A percentile compares a stretch with the other conserved stretches of the same genome.
phyloP scores from a whole-genome alignment of 1,140 invertebrate genomes.

The Listronotus oregonensis region DNA sequence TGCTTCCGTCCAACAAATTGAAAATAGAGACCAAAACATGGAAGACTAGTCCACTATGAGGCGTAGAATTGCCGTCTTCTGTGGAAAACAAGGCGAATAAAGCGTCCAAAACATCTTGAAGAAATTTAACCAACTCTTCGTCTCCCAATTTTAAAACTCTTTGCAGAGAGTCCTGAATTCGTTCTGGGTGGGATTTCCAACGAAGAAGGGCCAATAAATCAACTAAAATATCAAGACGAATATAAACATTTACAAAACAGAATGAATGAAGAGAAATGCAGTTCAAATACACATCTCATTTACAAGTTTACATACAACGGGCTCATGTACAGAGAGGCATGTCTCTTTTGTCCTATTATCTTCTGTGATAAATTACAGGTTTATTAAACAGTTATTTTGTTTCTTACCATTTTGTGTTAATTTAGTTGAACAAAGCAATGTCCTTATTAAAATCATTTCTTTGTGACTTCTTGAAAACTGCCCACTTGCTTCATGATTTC shows the following conservation, averaged over 20 bases:
- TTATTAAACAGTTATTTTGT: too few species aligned
- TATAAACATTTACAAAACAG: too few species aligned
- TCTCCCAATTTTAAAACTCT: slow-evolving; percentile 77
- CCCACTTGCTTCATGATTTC: slow-evolving; percentile 55
- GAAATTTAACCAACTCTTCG: slow-evolving; percentile 95
- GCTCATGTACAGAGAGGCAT: too few species aligned
- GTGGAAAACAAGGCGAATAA: slow-evolving; percentile 93
- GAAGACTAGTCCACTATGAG: slow-evolving; percentile 68
- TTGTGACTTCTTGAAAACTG: slow-evolving; percentile 80
- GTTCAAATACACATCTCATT: too few species aligned
- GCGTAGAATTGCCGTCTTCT: slow-evolving; percentile 83
- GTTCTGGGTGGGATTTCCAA: slow-evolving; percentile 87
- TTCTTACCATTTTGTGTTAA: slow-evolving; percentile 87
- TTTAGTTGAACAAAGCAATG: slow-evolving; percentile 91
- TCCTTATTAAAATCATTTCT: slow-evolving; percentile 82
- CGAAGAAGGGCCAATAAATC: slow-evolving; percentile 87
- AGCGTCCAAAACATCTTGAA: slow-evolving; percentile 94
- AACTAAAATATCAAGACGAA: slow-evolving; percentile 60
- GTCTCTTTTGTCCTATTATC: too few species aligned
- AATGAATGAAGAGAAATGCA: too few species aligned
- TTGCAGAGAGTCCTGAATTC: slow-evolving; percentile 82
- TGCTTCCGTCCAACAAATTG: slow-evolving; percentile 86
- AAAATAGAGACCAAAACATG: slow-evolving; percentile 87
- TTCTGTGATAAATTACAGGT: too few species aligned
- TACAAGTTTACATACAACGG: too few species aligned